Conservation (phyloP, 53 echinoderm and acorn worm species). For the Henricia sp. region DNA sequence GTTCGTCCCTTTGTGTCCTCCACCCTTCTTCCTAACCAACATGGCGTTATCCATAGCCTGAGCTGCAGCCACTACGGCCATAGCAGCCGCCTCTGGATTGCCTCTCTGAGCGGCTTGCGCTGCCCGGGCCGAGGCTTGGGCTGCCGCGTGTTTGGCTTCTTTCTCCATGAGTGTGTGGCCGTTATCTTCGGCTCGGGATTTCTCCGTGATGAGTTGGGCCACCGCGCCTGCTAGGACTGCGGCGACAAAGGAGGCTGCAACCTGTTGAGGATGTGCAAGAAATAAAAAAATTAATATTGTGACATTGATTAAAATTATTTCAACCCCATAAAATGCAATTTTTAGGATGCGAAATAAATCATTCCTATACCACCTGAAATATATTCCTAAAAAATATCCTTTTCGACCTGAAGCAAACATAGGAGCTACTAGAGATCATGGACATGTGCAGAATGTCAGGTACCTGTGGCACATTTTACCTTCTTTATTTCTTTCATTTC, state of each 20-base stretch:
- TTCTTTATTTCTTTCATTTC: slow-evolving; percentile 85
- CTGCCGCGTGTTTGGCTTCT: slow-evolving; percentile 68
- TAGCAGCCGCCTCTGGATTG: slow-evolving; percentile 82
- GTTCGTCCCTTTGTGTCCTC: slow-evolving; percentile 35
- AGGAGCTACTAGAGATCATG: background rate
- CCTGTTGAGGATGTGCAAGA: too few species aligned
- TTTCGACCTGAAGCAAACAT: background rate
- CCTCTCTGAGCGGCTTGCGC: slow-evolving; percentile 88
- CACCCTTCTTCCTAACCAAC: slow-evolving; percentile 46
- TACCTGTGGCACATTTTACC: slow-evolving; percentile 33
- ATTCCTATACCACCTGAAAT: too few species aligned
- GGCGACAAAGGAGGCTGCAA: slow-evolving; percentile 85
- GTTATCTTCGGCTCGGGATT: slow-evolving; percentile 36
- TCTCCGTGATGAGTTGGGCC: slow-evolving; percentile 75
- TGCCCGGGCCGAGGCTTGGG: slow-evolving; percentile 78
- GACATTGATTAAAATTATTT: too few species aligned
- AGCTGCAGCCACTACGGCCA: slow-evolving; percentile 83
- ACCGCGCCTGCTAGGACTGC: slow-evolving; percentile 83
- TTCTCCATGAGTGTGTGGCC: slow-evolving; percentile 8
- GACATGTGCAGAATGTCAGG: background rate
- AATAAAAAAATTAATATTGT: too few species aligned
- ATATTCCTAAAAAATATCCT: too few species aligned
- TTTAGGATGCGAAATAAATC: background rate
- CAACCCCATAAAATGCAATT: too few species aligned
- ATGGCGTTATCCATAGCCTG: slow-evolving; percentile 73